Evolutionary conservation across 2,113 vertebrate genomes (phyloP).

Genomic region (Larimichthys polyactis): DNA sequence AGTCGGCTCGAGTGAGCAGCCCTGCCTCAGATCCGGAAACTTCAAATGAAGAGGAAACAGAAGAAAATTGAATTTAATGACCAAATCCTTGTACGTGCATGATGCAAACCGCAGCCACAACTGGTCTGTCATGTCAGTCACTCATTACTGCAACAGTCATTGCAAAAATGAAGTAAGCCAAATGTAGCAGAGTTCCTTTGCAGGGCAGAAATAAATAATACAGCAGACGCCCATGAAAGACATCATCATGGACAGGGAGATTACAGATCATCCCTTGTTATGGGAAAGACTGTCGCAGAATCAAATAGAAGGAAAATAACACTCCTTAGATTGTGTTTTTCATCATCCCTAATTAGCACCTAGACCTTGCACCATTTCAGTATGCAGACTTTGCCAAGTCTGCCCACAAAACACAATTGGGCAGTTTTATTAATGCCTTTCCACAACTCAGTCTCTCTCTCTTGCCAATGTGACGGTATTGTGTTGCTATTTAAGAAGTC

Average conservation of each 20-base stretch:
- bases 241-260: slow-evolving; percentile 18
- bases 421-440: slow-evolving; percentile 53
- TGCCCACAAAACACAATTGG: slow-evolving; percentile 41
- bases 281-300: slow-evolving; percentile 27
- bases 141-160: slow-evolving; percentile 38
- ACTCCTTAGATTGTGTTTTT: slow-evolving; percentile 38
- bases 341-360: slow-evolving; percentile 48
- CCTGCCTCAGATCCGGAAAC: slow-evolving; percentile 29
- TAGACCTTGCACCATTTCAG: slow-evolving; percentile 20
- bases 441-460: slow-evolving; percentile 39
- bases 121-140: background rate
- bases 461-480: slow-evolving; percentile 31
- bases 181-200: slow-evolving; percentile 9
- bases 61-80: slow-evolving; percentile 42
- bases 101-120: slow-evolving; percentile 22
- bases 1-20: background rate
- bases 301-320: slow-evolving; percentile 38
- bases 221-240: slow-evolving; percentile 8
- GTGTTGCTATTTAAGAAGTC: slow-evolving; percentile 57
- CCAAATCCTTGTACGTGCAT: slow-evolving; percentile 6
- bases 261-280: slow-evolving; percentile 42
- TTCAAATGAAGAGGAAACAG: slow-evolving; percentile 27
- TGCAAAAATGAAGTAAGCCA: slow-evolving; percentile 7
- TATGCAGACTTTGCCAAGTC: slow-evolving; percentile 20
- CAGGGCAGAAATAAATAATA: slow-evolving; percentile 19